These are phyloP conservation scores for Petrocephalus microphthalmus DNA, from an alignment of 2,113 vertebrate genomes.

Conservation along the genomic window DNA sequence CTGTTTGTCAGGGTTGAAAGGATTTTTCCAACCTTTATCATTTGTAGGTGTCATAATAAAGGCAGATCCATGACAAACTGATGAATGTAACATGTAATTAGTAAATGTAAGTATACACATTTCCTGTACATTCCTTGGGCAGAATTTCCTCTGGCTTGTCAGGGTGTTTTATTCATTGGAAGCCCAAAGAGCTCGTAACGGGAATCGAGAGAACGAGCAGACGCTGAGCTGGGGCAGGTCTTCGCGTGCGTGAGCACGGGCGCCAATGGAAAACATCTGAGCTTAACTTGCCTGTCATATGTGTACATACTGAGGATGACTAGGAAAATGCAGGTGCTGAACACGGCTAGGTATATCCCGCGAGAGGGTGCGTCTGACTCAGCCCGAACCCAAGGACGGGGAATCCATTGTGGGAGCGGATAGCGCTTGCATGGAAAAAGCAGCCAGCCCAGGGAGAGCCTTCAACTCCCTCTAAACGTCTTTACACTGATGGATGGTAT, in stretches of 20 bases:
- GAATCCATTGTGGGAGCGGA: background rate
- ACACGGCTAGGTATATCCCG: background rate
- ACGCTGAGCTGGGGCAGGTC: background rate
- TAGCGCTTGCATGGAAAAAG: background rate
- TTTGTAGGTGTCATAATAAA: no score
- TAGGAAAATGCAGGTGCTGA: constrained; percentile 7
- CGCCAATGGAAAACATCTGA: background rate
- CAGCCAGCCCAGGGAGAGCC: background rate
- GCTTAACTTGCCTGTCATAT: background rate
- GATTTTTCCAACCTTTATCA: no score
- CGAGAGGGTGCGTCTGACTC: background rate
- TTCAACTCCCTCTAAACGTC: background rate
- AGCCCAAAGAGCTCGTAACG: background rate
- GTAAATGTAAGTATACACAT: background rate
- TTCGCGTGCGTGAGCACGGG: background rate
- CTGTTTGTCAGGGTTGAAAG: no score
- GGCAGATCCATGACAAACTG: no score
- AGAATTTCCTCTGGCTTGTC: background rate
- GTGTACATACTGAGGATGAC: background rate
- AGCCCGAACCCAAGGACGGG: background rate
- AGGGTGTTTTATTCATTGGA: background rate
- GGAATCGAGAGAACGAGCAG: background rate
- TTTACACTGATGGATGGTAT: constrained; percentile 6
- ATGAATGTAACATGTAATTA: background rate
- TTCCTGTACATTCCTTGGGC: background rate